phyloP scores from a whole-genome alignment of 2,888 invertebrate species.

The Volucella inflata region DNA sequence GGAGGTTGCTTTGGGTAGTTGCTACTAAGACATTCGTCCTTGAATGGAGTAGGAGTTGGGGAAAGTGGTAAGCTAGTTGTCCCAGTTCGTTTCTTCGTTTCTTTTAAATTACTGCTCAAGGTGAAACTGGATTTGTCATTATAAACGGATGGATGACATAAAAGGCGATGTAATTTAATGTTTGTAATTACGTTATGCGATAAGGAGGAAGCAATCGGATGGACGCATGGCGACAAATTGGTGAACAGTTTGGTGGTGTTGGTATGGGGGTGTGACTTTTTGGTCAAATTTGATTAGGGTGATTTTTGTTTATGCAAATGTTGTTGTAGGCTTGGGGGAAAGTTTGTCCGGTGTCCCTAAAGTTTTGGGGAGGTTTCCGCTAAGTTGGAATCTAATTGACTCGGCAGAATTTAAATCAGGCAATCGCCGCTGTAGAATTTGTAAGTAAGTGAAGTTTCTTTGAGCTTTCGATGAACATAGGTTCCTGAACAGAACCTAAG shows the following conservation, averaged over 20 bases:
- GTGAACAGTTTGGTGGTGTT: background rate
- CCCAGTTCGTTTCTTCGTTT: background rate
- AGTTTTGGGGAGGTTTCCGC: too few species aligned
- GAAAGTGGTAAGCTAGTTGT: background rate
- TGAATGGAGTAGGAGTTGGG: too few species aligned
- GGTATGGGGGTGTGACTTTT: too few species aligned
- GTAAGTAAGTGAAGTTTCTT: too few species aligned
- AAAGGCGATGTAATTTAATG: conserved; percentile 47
- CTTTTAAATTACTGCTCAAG: conserved; percentile 23
- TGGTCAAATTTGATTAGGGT: background rate
- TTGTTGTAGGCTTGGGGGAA: too few species aligned
- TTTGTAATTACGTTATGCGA: conserved; percentile 39
- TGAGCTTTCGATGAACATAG: too few species aligned
- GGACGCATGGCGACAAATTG: conserved; percentile 1
- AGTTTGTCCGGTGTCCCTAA: too few species aligned
- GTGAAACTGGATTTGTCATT: conserved; percentile 47
- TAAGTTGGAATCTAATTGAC: too few species aligned
- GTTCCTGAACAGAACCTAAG: too few species aligned
- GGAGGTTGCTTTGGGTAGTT: conserved; percentile 1
- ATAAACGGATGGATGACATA: conserved; percentile 41
- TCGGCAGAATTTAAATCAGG: too few species aligned
- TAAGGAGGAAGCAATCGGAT: conserved; percentile 25
- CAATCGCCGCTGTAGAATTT: too few species aligned
- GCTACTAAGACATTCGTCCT: background rate
- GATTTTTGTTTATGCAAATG: background rate